Evolutionary conservation across 2,797 vertebrate genomes (phyloP).

Genomic region (Phalloptychus januarius): DNA sequence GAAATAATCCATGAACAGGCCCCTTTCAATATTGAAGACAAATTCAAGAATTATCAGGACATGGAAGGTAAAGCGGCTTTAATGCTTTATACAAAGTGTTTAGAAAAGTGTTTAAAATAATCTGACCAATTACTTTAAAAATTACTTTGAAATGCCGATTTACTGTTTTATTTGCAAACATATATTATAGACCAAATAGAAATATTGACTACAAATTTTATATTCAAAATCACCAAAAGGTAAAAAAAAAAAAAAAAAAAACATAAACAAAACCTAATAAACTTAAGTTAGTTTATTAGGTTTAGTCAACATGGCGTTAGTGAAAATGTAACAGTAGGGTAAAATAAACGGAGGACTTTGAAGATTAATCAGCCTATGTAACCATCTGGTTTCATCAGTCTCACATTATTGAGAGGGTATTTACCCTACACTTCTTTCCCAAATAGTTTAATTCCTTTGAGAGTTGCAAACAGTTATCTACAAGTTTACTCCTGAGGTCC

Average conservation of each 20-base stretch:
- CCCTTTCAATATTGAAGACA: constrained; percentile 82
- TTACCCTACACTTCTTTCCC: neutral
- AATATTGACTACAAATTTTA: neutral
- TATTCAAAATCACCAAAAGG: neutral
- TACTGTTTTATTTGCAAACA: neutral
- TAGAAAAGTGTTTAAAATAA: neutral
- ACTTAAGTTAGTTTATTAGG: neutral
- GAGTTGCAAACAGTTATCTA: neutral
- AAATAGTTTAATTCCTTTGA: neutral
- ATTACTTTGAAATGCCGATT: neutral
- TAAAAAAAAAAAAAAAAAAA: neutral
- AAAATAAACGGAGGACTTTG: neutral
- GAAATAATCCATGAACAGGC: constrained; percentile 74
- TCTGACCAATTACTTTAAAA: neutral
- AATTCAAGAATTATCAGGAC: constrained; percentile 73
- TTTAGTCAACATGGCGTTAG: neutral
- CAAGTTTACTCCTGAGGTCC: neutral
- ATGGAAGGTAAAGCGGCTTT: constrained; percentile 71
- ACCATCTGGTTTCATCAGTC: neutral
- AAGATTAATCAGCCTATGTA: neutral
- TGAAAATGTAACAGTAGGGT: neutral
- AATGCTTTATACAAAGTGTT: neutral
- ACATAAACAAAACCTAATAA: neutral
- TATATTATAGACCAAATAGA: neutral
- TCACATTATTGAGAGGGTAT: neutral